Base-by-base conservation (phyloP, 1,140 invertebrate genomes). In the Temnothorax curvispinosus region DNA sequence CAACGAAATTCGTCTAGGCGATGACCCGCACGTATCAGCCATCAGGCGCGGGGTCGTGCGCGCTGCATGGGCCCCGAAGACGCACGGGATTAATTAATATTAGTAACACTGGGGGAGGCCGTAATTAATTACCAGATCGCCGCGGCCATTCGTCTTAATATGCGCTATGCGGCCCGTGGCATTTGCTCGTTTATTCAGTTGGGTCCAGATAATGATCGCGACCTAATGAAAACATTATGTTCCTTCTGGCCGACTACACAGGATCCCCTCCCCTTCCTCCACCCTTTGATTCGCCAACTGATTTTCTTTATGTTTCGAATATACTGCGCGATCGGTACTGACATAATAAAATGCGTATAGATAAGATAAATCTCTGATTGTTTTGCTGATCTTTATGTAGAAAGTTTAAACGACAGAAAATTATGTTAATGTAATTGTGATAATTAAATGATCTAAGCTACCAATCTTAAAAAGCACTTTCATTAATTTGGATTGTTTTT, bases 61-160 rank as follows among this genome's bases (percentile, higher is more conserved):
- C 86, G 64, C 82, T 62, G n/a, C 69, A 44, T 74, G 71, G 65
- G 71, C 58, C 82, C 27, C 74, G 75, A 58, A 52, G 38, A 76
- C 80, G 62, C 76, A 84, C 67, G 69, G 88, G 88, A 94, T 94
- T 92, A 92, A 94, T 94, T 94, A 94, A 94, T 91, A 93, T 92
- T 91, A 90, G 89, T 91, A 92, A 91, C 92, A 92, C 88, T 90
- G 87, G 87, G 88, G 89, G 87, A 92, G 88, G 90, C 85, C 67
- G 87, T 92, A 92, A 93, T 93, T 93, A 94, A 94, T 94, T 91
- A 91, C 88, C 67, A 76, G 65, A 13, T 78, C 81, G 72, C 82
- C 65, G 35, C 84, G 75, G 60, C 77, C 89, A 92, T 93, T 92
- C 91, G 88, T 92, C 91, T 93, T 93, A 92, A 92, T 93, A 91